These are phyloP conservation scores for Adelosebastes latens DNA, from an alignment of 2,797 vertebrate species.

Conservation along the genomic window DNA sequence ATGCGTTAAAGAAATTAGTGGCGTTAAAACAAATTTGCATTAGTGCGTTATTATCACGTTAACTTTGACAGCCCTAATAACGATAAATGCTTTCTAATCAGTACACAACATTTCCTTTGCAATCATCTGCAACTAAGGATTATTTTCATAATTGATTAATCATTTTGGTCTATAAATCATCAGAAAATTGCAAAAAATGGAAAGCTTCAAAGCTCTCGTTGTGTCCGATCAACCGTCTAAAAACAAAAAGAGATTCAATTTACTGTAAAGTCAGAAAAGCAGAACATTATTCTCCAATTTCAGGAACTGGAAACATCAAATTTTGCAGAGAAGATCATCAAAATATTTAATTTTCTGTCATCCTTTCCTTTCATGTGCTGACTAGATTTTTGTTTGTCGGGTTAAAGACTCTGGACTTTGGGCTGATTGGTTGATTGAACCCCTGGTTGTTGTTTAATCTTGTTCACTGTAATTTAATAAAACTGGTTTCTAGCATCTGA, in stretches of 20 bases:
- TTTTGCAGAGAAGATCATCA: too few relatives aligned
- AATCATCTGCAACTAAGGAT: too few relatives aligned
- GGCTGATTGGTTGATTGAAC: neutral
- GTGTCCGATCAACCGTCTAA: neutral
- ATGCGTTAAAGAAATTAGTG: too few relatives aligned
- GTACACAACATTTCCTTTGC: neutral
- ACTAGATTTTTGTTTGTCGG: neutral
- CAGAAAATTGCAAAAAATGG: neutral
- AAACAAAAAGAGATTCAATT: too few relatives aligned
- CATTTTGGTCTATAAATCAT: neutral
- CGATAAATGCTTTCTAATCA: too few relatives aligned
- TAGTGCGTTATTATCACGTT: too few relatives aligned
- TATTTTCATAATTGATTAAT: neutral
- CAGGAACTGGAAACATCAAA: too few relatives aligned
- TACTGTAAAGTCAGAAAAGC: too few relatives aligned
- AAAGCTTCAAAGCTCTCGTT: neutral
- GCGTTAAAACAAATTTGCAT: too few relatives aligned
- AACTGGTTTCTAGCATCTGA: neutral
- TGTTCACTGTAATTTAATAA: neutral
- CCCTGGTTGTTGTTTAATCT: neutral
- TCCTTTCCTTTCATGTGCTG: neutral
- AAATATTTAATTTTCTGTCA: too few relatives aligned
- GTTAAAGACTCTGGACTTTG: neutral
- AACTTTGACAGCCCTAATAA: too few relatives aligned
- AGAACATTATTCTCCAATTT: too few relatives aligned